Evolutionary conservation across 2,888 invertebrate species (phyloP).

Genomic region (Chloromyia formosa): DNA sequence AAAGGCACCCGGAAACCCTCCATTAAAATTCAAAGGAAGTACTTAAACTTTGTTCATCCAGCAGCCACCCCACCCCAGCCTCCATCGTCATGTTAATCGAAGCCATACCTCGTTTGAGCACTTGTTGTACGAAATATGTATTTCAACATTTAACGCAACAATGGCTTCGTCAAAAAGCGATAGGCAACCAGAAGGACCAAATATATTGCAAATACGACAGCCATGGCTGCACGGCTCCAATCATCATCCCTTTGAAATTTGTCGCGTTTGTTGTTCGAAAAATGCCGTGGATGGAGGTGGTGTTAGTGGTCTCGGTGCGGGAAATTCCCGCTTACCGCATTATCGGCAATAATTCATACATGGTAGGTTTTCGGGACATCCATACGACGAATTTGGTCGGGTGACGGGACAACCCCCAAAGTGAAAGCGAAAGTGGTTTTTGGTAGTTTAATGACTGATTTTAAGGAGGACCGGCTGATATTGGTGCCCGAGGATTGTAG

Average conservation of each 20-base stretch:
- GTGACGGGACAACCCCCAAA: slow-evolving; percentile 14
- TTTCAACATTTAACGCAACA: slow-evolving; percentile 2
- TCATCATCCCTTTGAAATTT: slow-evolving; percentile 36
- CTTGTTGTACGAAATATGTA: slow-evolving; percentile 15
- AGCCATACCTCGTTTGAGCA: slow-evolving; percentile 4
- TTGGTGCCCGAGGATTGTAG: neutral
- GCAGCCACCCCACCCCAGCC: too few species aligned
- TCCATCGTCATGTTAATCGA: slow-evolving; percentile 12
- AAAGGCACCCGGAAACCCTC: slow-evolving; percentile 26
- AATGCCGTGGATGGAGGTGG: slow-evolving; percentile 2
- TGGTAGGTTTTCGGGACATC: slow-evolving; percentile 22
- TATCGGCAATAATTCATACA: slow-evolving; percentile 50
- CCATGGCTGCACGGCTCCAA: neutral
- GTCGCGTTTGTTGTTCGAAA: slow-evolving; percentile 29
- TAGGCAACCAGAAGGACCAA: neutral
- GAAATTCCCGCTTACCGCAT: slow-evolving; percentile 43
- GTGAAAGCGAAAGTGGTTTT: slow-evolving; percentile 41
- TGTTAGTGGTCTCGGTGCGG: too few species aligned
- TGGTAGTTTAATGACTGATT: slow-evolving; percentile 38
- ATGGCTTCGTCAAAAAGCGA: neutral
- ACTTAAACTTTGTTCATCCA: slow-evolving; percentile 43
- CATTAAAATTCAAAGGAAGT: slow-evolving; percentile 44
- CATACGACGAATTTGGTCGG: neutral
- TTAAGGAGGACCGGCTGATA: slow-evolving; percentile 2
- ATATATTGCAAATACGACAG: neutral